Conservation (phyloP, 1,140 invertebrate species). For the Leptopilina clavipes region DNA sequence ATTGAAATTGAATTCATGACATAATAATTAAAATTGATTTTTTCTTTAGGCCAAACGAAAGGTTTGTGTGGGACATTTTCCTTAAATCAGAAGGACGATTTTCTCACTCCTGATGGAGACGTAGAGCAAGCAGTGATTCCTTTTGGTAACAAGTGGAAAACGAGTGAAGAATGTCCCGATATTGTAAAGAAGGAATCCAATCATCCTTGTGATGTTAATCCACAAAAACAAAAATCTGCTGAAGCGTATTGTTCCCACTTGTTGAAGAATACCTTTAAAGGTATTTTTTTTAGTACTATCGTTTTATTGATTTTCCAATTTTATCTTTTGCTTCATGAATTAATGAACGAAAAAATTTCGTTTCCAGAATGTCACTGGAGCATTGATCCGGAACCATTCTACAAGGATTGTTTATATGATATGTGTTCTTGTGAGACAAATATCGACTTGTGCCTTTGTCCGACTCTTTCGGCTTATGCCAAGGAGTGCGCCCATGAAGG, state of each 20-base stretch:
- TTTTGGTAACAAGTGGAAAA: conserved; percentile 94
- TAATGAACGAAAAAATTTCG: background rate
- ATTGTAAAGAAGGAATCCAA: conserved; percentile 73
- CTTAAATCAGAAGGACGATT: conserved; percentile 90
- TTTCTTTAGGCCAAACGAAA: conserved; percentile 64
- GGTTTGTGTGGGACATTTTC: conserved; percentile 94
- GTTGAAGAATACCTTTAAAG: conserved; percentile 81
- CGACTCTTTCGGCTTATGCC: conserved; percentile 86
- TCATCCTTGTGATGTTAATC: conserved; percentile 83
- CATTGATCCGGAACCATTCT: conserved; percentile 86
- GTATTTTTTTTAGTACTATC: too few species aligned
- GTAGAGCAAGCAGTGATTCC: conserved; percentile 83
- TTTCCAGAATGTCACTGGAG: conserved; percentile 84
- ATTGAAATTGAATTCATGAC: background rate
- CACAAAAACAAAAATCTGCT: conserved; percentile 81
- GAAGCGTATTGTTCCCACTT: conserved; percentile 83
- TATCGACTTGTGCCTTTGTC: conserved; percentile 84
- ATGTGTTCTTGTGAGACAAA: conserved; percentile 86
- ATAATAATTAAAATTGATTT: background rate
- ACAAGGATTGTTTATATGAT: conserved; percentile 89
- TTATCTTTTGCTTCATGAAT: too few species aligned
- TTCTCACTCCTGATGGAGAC: conserved; percentile 89
- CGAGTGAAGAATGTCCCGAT: conserved; percentile 81
- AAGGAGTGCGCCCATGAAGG: conserved; percentile 84
- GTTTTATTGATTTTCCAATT: too few species aligned